A percentile compares a stretch with the other conserved stretches of the same genome.
Conservation (phyloP, 64 coral and sea anemone species). For the Pocillopora damicornis region DNA sequence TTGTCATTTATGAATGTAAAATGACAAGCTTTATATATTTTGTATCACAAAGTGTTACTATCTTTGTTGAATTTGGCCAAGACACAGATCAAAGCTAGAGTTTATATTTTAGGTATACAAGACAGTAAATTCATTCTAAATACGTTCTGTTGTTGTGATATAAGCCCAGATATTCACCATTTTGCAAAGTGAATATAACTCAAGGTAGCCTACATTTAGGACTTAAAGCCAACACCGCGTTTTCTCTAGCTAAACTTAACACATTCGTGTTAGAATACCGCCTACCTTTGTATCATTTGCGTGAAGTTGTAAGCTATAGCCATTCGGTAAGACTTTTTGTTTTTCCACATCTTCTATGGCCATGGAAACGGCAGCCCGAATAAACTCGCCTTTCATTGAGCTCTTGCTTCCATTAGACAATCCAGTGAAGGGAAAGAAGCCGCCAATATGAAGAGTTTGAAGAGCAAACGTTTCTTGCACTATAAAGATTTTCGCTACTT, state of each 20-base stretch:
- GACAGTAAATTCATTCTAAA: not conserved
- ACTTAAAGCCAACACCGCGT: no score
- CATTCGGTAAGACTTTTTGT: constrained; percentile 30
- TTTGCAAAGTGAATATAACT: no score
- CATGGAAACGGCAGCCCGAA: constrained; percentile 36
- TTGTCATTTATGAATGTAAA: not conserved
- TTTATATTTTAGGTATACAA: not conserved
- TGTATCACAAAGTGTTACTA: not conserved
- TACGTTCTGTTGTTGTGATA: no score
- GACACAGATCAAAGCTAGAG: not conserved
- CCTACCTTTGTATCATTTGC: constrained; percentile 71
- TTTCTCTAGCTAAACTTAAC: not conserved
- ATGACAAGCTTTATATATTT: not conserved
- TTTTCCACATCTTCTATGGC: constrained; percentile 64
- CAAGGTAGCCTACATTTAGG: not conserved
- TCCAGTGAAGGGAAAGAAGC: constrained; percentile 45
- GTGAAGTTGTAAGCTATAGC: constrained; percentile 59
- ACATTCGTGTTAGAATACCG: not conserved
- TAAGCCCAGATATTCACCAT: no score
- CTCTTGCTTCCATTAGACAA: not conserved
- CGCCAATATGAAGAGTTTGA: constrained; percentile 48
- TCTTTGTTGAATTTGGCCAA: not conserved
- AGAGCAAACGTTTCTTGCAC: not conserved
- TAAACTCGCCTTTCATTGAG: constrained; percentile 8
- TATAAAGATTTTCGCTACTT: not conserved